Base-by-base conservation (phyloP, 2,888 invertebrate genomes). In the Drosophila macrospina region DNA sequence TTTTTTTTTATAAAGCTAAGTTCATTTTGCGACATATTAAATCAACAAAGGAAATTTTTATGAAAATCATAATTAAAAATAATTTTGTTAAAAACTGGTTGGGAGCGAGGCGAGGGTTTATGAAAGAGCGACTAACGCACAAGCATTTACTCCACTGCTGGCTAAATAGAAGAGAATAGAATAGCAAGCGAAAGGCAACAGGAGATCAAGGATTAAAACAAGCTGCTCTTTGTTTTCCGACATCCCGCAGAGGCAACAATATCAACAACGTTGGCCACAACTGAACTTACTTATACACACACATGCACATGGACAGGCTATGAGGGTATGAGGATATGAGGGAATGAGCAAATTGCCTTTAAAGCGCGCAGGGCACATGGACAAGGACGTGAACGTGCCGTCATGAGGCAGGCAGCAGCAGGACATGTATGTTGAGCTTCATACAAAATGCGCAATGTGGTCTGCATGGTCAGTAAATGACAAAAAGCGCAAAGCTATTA, bases 401-500 rank as follows among this genome's bases (percentile, higher is more conserved):
- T 62, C 63, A 63, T 20, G 20, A 20, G 20, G 20, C 20, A 20
- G 36, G 45, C 66, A 69, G 71, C 50, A 71, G 70, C 68, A 67
- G 65, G 28, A 32, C 45, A 42, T 52, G 56, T 44, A 52, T 42
- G 39, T 39, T 61, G 56, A 45, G 62, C 55, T 66, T 78, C 63
- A 78, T 82, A 80, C 61, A 68, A 82, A 82, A 80, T 80, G 75
- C 80, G 83, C 67, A 63, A 51, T 71, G 72, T 60, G 74, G 69
- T 50, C 62, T 34, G 42, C 59, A 65, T 28, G 48, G 67, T 57
- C 63, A 69, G 78, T 73, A 80, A 86, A 85, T 80, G 86, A 87
- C 86, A 80, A 86, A 85, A 81, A 86, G 80, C 88, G 76, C 88
- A 86, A 80, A 70, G 85, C 86, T 86, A 89, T 89, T 88, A 88